A percentile compares a stretch with the other conserved stretches of the same genome.
These are phyloP conservation scores for Xanthia togata DNA, from an alignment of 2,888 invertebrate genomes.

Conservation along the genomic window DNA sequence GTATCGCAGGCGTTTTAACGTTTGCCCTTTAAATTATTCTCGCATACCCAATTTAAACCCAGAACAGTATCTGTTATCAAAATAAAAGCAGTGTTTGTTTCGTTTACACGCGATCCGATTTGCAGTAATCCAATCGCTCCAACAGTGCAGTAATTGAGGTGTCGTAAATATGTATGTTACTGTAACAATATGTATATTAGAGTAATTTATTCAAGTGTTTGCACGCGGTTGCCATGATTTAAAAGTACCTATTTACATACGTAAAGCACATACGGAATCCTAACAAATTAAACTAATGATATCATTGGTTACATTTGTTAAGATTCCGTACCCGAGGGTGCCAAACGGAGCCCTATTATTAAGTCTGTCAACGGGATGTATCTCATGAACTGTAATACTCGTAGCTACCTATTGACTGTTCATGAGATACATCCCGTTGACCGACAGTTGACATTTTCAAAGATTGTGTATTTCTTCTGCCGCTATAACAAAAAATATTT, in stretches of 20 bases:
- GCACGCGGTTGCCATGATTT: neutral
- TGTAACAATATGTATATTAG: neutral
- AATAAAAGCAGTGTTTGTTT: neutral
- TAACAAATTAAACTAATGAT: too few species aligned
- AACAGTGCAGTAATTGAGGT: constrained; percentile 15
- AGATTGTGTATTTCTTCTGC: too few species aligned
- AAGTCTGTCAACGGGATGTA: too few species aligned
- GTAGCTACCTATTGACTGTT: too few species aligned
- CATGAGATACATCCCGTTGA: too few species aligned
- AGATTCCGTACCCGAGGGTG: too few species aligned
- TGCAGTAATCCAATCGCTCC: constrained; percentile 5
- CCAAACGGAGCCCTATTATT: too few species aligned
- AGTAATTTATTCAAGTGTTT: constrained; percentile 3
- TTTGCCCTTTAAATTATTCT: neutral
- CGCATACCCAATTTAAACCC: neutral
- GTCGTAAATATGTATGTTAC: neutral
- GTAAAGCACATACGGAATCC: too few species aligned
- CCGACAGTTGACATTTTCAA: too few species aligned
- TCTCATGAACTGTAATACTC: too few species aligned
- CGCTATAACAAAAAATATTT: too few species aligned
- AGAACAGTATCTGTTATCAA: neutral
- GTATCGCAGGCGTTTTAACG: neutral
- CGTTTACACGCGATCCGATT: constrained; percentile 21
- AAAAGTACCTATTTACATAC: neutral
- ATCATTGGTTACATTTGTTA: too few species aligned